phyloP scores from a whole-genome alignment of 92 coral and sea anemone genomes.

The Blastomussa wellsi region DNA sequence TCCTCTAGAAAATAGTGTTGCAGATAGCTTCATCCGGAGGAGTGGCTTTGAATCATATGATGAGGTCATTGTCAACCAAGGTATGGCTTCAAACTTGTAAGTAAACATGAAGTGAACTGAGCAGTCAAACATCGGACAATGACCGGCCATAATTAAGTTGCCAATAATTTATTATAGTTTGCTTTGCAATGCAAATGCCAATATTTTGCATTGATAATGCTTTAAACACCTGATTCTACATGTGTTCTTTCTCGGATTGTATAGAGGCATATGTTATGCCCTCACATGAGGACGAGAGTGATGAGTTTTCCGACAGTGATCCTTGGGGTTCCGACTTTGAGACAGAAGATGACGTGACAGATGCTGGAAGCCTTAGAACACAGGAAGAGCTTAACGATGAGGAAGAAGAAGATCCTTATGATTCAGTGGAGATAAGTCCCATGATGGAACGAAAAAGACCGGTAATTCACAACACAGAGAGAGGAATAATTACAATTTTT shows the following conservation, averaged over 20 bases:
- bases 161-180: too few species aligned
- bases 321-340: constrained; percentile 99
- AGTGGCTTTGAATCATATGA: constrained; percentile 56
- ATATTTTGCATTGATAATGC: too few species aligned
- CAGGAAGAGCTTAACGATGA: constrained; percentile 43
- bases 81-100: constrained; percentile 29
- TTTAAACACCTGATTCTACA: too few species aligned
- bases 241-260: constrained; percentile 1
- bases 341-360: constrained; percentile 58
- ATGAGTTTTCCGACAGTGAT: constrained; percentile 79
- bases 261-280: constrained; percentile 91
- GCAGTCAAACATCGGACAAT: too few species aligned
- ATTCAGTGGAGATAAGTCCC: constrained; percentile 65
- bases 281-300: constrained; percentile 66
- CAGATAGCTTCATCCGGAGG: constrained; percentile 40
- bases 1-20: constrained; percentile 49
- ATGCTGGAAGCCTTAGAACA: constrained; percentile 21
- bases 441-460: constrained; percentile 60
- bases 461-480: too few species aligned
- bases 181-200: too few species aligned
- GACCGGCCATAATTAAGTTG: too few species aligned
- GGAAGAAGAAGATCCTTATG: constrained; percentile 37
- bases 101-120: too few species aligned
- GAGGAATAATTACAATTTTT: too few species aligned
- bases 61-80: constrained; percentile 76